phyloP scores from a whole-genome alignment of 2,113 vertebrate species.

The Hemichromis elongatus region DNA sequence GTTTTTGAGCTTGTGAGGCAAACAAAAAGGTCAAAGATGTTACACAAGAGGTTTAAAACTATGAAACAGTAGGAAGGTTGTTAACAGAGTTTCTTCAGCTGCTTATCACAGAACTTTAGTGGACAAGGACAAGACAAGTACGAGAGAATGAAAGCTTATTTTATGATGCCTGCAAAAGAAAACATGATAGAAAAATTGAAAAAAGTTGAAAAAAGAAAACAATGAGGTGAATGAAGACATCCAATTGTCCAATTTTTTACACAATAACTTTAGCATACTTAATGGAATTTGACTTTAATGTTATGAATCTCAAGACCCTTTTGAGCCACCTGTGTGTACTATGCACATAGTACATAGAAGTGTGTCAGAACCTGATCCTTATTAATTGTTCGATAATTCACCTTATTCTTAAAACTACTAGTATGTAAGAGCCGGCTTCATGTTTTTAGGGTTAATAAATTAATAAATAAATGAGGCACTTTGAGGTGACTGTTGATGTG shows the following conservation, averaged over 20 bases:
- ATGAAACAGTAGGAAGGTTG: neutral
- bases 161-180: neutral
- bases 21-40: neutral
- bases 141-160: neutral
- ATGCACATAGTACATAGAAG: neutral
- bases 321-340: neutral
- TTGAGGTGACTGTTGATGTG: neutral
- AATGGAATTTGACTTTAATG: neutral
- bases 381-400: neutral
- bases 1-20: neutral
- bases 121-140: neutral
- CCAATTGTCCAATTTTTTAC: neutral
- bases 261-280: neutral
- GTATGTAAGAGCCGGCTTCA: neutral
- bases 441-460: neutral
- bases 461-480: neutral
- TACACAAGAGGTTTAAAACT: neutral
- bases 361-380: neutral
- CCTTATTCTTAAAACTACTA: neutral
- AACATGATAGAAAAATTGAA: neutral
- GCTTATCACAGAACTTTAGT: neutral
- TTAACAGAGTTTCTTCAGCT: neutral
- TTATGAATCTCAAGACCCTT: neutral
- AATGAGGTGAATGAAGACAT: neutral
- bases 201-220: neutral